A percentile compares a stretch with the other conserved stretches of the same genome.
phyloP scores from a whole-genome alignment of 2,888 invertebrate genomes.

The Endotricha flammealis region DNA sequence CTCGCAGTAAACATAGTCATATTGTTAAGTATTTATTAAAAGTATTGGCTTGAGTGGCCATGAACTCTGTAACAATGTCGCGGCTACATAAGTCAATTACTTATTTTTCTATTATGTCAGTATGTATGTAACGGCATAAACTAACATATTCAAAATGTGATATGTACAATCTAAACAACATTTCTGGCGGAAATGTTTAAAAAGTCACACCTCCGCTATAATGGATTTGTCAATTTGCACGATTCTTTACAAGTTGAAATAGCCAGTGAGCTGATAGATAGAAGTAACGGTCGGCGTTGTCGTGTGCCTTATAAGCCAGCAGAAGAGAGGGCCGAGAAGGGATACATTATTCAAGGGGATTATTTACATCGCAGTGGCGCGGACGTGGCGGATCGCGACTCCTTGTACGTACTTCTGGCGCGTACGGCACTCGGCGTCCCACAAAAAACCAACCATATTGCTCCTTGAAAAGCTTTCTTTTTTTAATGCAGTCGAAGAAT shows the following conservation, averaged over 20 bases:
- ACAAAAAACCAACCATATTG: conserved; percentile 68
- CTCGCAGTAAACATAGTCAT: too few species aligned
- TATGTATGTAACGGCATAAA: conserved; percentile 1
- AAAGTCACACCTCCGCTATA: conserved; percentile 17
- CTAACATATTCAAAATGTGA: conserved; percentile 1
- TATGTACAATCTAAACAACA: conserved; percentile 5
- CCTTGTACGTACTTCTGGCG: conserved; percentile 62
- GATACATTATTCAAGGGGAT: conserved; percentile 75
- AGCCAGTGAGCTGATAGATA: conserved; percentile 57
- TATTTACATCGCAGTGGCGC: conserved; percentile 69
- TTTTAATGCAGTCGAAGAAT: conserved; percentile 50
- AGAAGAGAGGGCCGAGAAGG: conserved; percentile 63
- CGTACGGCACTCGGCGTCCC: conserved; percentile 50
- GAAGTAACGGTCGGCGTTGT: conserved; percentile 64
- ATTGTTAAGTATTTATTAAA: too few species aligned
- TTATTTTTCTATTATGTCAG: too few species aligned
- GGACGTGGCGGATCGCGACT: conserved; percentile 60
- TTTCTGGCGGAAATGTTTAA: conserved; percentile 13
- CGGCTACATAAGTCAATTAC: neutral
- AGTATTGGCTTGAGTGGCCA: neutral
- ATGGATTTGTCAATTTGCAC: conserved; percentile 19
- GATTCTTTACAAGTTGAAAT: conserved; percentile 31
- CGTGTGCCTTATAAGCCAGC: conserved; percentile 62
- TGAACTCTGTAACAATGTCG: neutral
- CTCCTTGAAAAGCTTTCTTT: conserved; percentile 57